A percentile compares a stretch with the other conserved stretches of the same genome.
phyloP scores from a whole-genome alignment of 2,113 vertebrate genomes.

The Ahaetulla prasina region DNA sequence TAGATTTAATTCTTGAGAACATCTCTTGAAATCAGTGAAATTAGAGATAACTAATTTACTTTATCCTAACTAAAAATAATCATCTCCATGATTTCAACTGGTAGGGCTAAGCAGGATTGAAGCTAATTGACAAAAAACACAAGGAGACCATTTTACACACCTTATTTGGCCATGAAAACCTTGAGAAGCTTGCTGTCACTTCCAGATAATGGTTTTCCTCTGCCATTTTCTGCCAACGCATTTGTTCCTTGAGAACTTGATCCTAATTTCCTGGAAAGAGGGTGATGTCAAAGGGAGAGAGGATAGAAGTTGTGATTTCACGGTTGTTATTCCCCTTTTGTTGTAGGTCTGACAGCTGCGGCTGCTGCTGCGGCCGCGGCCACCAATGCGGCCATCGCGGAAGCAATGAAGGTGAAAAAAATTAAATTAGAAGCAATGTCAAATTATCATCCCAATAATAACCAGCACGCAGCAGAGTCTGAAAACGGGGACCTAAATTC shows the following conservation, averaged over 20 bases:
- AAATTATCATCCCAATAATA: slow-evolving; percentile 92
- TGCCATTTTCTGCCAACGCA: neutral
- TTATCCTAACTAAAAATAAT: neutral
- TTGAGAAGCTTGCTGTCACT: neutral
- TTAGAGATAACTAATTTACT: neutral
- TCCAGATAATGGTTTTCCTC: neutral
- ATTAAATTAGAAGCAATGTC: slow-evolving; percentile 99
- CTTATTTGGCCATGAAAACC: neutral
- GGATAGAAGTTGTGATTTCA: slow-evolving; percentile 43
- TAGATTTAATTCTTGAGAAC: neutral
- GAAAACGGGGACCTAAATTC: slow-evolving; percentile 97
- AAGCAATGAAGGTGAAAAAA: slow-evolving; percentile 99
- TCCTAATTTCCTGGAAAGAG: neutral
- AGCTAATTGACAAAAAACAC: neutral
- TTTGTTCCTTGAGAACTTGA: neutral
- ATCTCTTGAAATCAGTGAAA: neutral
- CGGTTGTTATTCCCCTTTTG: slow-evolving; percentile 57
- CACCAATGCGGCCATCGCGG: slow-evolving; percentile 95
- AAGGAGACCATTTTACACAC: neutral
- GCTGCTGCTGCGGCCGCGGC: slow-evolving; percentile 91
- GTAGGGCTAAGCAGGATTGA: neutral
- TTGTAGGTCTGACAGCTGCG: slow-evolving; percentile 91
- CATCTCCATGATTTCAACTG: neutral
- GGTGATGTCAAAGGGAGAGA: slow-evolving; percentile 4
- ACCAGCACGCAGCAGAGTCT: slow-evolving; percentile 88